Percentiles rank a stretch among this genome's conserved stretches.
phyloP scores from a whole-genome alignment of 2,888 invertebrate genomes.

The Agrotis exclamationis region DNA sequence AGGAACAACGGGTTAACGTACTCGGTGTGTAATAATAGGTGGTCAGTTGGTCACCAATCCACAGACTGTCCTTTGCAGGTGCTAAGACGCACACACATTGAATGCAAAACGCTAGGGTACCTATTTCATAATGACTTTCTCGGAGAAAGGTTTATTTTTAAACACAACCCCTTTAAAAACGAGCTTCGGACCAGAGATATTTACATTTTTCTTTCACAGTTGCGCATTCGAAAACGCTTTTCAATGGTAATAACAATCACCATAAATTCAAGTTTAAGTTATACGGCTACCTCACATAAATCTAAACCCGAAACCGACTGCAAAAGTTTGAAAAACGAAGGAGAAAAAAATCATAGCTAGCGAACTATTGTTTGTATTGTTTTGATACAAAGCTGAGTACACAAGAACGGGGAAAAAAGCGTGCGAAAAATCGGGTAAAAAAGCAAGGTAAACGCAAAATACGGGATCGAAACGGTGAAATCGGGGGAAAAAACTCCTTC shows the following conservation, averaged over 20 bases:
- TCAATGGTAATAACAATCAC: conserved; percentile 57
- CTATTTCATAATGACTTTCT: neutral
- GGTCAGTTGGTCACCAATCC: too few species aligned
- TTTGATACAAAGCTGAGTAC: conserved; percentile 40
- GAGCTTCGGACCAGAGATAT: conserved; percentile 7
- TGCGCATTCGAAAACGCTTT: conserved; percentile 39
- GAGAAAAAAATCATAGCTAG: conserved; percentile 22
- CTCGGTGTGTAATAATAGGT: too few species aligned
- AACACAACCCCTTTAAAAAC: neutral
- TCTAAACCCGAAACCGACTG: conserved; percentile 13
- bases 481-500: conserved; percentile 14
- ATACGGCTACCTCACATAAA: conserved; percentile 42
- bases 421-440: conserved; percentile 8
- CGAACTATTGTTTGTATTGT: conserved; percentile 46
- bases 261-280: conserved; percentile 54
- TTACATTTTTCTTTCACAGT: conserved; percentile 27
- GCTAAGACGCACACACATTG: too few species aligned
- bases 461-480: too few species aligned
- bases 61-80: too few species aligned
- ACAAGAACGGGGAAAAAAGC: neutral
- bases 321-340: conserved; percentile 33
- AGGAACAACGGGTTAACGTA: too few species aligned
- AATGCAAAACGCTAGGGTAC: too few species aligned
- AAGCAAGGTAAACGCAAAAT: conserved; percentile 39
- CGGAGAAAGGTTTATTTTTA: neutral